Base-by-base conservation (phyloP, 1,140 invertebrate species). In the Lordiphosa mommai region DNA sequence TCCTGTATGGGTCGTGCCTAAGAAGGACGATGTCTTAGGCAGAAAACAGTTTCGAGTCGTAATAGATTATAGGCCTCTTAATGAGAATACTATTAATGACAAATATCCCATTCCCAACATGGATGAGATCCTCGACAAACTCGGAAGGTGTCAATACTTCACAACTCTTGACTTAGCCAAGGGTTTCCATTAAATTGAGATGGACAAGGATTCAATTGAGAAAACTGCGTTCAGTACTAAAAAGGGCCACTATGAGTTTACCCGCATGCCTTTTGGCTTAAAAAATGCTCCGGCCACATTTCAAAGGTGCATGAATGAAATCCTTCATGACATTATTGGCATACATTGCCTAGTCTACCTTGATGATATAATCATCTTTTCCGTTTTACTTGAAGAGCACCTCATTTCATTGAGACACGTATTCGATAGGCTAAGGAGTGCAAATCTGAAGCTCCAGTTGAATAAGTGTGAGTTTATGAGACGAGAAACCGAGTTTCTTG, bases 111-210 rank as follows among this genome's bases (percentile, higher is more conserved):
- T 36, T 10, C 33, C 33, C 10, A 36, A 5, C 12, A 36, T 36
- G 4, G 33, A 36, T 13, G 33, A 43, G 7, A 8, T 36, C 1
- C 30, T 20, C 4, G 20, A 20, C 3, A 20, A 20, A 20, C 20
- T 20, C 3, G 20, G 20, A 20, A 20, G 20, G 20, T 20, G 20
- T 20, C 20, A 69, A 41, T 90, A 87, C 46, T 91, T 91, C 57
- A 72, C 74, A 3, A 80, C 77, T 0, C 48, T 92, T 2, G 90
- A 92, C 67, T n/a, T 50, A 1, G 48, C 23, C 0, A 84, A 65
- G 30, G 91, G 91, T 2, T 92, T 90, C 68, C 90, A 89, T 70
- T 91, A 92, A 66, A 85, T 92, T 17, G 48, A 63, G 4, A 60
- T 92, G 3, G 56, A 86, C n/a, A 44, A 86, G 4, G 80, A 88